Evolutionary conservation across 2,797 vertebrate genomes (phyloP).

Genomic region (Notolepis coatsorum): DNA sequence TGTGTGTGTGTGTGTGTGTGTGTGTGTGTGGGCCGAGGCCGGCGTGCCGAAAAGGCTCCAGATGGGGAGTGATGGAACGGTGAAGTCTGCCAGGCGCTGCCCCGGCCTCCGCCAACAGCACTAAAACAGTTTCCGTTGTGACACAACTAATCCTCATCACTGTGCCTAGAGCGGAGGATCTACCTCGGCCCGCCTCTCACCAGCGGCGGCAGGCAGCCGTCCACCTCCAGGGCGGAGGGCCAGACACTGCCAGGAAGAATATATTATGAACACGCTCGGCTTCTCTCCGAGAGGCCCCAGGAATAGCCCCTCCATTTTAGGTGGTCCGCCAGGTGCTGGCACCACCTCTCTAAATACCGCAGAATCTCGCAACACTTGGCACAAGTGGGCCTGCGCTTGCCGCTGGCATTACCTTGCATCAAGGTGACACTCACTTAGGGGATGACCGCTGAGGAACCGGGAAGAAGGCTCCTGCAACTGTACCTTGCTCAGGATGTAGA

Average conservation of each 20-base stretch:
- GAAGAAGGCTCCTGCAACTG: constrained; percentile 12
- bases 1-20: neutral
- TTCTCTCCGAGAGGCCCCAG: constrained; percentile 48
- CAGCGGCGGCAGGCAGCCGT: constrained; percentile 56
- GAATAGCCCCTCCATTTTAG: constrained; percentile 58
- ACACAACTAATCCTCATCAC: constrained; percentile 81
- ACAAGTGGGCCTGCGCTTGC: constrained; percentile 20
- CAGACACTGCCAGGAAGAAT: constrained; percentile 69
- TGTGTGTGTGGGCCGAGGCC: constrained; percentile 63
- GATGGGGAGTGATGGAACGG: constrained; percentile 78
- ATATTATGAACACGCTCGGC: constrained; percentile 57
- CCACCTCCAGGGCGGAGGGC: constrained; percentile 57
- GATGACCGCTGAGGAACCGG: too few species aligned
- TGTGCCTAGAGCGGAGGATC: constrained; percentile 52
- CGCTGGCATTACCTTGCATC: neutral
- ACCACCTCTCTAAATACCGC: constrained; percentile 28
- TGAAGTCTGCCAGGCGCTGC: constrained; percentile 73
- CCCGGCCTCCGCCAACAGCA: constrained; percentile 66
- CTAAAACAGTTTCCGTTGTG: constrained; percentile 81
- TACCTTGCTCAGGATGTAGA: constrained; percentile 99
- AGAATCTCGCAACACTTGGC: constrained; percentile 24
- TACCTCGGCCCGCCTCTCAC: constrained; percentile 50
- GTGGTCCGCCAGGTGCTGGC: constrained; percentile 62
- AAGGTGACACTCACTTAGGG: constrained; percentile 9
- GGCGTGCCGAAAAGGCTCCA: constrained; percentile 62